Evolutionary conservation across 1,140 invertebrate species (phyloP).

Genomic region (Drosophila mauritiana): DNA sequence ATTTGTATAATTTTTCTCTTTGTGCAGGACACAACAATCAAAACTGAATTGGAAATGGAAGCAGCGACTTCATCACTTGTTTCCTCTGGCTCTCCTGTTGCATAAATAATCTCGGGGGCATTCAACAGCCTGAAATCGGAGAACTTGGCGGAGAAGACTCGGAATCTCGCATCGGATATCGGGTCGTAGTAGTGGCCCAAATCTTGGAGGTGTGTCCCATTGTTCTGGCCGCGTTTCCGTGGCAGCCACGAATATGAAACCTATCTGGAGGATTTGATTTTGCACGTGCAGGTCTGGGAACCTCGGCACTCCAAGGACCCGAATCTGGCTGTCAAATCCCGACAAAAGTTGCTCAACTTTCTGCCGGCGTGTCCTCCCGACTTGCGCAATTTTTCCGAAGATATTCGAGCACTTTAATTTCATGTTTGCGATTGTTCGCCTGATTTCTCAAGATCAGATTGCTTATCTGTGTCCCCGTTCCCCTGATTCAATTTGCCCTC

Average conservation of each 20-base stretch:
- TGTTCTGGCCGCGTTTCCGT: constrained; percentile 67
- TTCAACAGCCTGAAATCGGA: constrained; percentile 64
- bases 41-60: constrained; percentile 72
- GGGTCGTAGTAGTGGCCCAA: constrained; percentile 49
- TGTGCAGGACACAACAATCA: constrained; percentile 69
- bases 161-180: constrained; percentile 53
- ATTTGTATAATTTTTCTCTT: constrained; percentile 6
- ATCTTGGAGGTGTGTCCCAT: constrained; percentile 79
- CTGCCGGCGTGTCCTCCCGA: constrained; percentile 55
- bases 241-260: constrained; percentile 73
- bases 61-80: constrained; percentile 84
- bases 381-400: constrained; percentile 63
- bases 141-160: constrained; percentile 35
- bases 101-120: constrained; percentile 56
- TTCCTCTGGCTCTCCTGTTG: constrained; percentile 77
- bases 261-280: constrained; percentile 55
- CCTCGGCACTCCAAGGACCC: constrained; percentile 9
- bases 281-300: constrained; percentile 81
- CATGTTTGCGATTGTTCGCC: constrained; percentile 77
- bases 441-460: constrained; percentile 81
- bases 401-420: constrained; percentile 80
- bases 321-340: constrained; percentile 27
- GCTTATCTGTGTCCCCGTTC: constrained; percentile 55
- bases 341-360: constrained; percentile 83
- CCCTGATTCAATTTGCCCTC: constrained; percentile 64